phyloP scores from a whole-genome alignment of 2,797 vertebrate genomes.

The Gallirallus australis region DNA sequence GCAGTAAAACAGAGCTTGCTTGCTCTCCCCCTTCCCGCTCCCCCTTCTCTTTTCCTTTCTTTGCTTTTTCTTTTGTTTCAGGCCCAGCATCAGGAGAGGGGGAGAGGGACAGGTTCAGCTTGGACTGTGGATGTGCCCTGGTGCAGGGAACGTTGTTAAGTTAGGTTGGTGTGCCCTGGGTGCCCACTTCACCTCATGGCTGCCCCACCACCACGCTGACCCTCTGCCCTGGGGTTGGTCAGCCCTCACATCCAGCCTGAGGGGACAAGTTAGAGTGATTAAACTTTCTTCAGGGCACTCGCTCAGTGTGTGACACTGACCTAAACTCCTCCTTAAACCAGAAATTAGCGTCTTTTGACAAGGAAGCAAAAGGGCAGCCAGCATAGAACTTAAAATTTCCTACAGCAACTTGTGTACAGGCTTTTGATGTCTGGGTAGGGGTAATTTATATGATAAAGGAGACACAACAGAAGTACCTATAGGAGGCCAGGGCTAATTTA shows the following conservation, averaged over 20 bases:
- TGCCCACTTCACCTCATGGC: accelerated
- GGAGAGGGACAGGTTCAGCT: neutral
- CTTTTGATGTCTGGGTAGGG: neutral
- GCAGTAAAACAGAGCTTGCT: conserved; percentile 19
- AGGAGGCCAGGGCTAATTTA: neutral
- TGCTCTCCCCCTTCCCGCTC: neutral
- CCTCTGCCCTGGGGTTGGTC: neutral
- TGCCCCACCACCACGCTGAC: neutral
- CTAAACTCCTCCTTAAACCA: neutral
- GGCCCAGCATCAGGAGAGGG: neutral
- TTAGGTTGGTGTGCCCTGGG: neutral
- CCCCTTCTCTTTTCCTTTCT: neutral
- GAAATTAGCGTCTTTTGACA: neutral
- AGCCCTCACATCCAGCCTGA: neutral
- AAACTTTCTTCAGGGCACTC: neutral
- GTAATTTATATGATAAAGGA: neutral
- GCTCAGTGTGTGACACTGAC: neutral
- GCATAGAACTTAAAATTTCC: neutral
- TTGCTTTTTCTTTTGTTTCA: neutral
- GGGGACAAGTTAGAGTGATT: neutral
- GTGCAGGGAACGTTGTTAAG: neutral
- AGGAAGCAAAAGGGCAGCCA: neutral
- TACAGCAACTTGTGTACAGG: neutral
- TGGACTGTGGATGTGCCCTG: neutral
- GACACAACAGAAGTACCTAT: neutral